These are phyloP conservation scores for Mizuhopecten yessoensis DNA, from an alignment of 1,140 invertebrate species.

Conservation along the genomic window DNA sequence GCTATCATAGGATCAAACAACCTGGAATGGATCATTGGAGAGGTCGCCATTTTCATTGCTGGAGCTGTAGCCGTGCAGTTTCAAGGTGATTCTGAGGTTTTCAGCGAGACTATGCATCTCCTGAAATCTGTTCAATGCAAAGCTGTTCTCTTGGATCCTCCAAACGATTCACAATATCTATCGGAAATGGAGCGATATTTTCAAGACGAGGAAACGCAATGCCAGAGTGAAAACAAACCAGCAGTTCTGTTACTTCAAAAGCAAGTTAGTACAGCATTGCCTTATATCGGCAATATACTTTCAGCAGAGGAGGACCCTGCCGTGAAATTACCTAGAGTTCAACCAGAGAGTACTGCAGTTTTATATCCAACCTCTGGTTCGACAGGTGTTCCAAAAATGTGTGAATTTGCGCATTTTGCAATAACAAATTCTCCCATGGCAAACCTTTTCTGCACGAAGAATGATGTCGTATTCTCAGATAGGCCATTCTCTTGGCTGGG, in stretches of 20 bases:
- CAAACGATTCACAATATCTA: not conserved
- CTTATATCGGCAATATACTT: not conserved
- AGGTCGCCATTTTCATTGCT: not conserved
- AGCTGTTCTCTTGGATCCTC: not conserved
- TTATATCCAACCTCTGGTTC: constrained; percentile 51
- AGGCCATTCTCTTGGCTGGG: constrained; percentile 48
- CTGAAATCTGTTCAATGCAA: not conserved
- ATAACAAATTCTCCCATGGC: not conserved
- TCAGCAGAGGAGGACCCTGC: not conserved
- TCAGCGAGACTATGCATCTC: not conserved
- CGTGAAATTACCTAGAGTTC: constrained; percentile 1
- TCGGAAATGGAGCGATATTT: not conserved
- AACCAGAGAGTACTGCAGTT: constrained; percentile 40
- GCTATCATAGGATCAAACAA: constrained; percentile 22
- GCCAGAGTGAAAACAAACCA: not conserved
- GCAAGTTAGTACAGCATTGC: not conserved
- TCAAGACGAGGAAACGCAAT: not conserved
- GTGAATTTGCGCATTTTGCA: constrained; percentile 30
- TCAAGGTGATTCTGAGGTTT: not conserved
- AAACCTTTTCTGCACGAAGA: not conserved
- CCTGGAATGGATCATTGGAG: not conserved
- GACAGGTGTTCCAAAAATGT: constrained; percentile 50
- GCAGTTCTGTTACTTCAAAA: not conserved
- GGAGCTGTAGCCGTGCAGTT: not conserved
- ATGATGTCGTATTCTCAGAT: constrained; percentile 11